Conservation (phyloP, 1,140 invertebrate species). For the Bemisia tabaci region DNA sequence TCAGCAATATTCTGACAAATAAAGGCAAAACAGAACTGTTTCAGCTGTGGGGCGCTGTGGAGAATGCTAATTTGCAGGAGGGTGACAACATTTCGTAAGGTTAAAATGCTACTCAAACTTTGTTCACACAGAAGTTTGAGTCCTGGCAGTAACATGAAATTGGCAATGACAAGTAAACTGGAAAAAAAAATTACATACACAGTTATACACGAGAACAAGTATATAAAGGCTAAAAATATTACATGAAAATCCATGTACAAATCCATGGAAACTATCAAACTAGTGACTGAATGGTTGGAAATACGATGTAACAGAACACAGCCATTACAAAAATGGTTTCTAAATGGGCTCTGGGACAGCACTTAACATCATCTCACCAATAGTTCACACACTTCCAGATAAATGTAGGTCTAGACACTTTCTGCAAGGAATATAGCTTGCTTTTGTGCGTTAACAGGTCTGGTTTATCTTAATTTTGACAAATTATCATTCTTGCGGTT, state of each 20-base stretch:
- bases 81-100: conserved; percentile 51
- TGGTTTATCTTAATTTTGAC: no score
- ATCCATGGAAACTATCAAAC: no score
- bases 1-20: conserved; percentile 49
- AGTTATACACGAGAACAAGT: no score
- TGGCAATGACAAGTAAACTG: conserved; percentile 52
- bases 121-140: conserved; percentile 53
- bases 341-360: background rate
- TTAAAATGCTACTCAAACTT: conserved; percentile 41
- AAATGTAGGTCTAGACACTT: no score
- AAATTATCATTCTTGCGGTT: no score
- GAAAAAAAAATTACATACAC: background rate
- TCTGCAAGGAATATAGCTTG: no score
- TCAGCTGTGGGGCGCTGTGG: conserved; percentile 50
- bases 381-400: no score
- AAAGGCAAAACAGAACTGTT: conserved; percentile 51
- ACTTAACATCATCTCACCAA: background rate
- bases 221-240: no score
- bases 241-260: no score
- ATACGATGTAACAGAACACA: background rate
- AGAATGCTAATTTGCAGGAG: conserved; percentile 48
- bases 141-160: conserved; percentile 48
- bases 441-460: no score
- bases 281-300: no score
- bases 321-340: background rate